Conservation (phyloP, 2,113 vertebrate genomes). For the Alectura lathami region DNA sequence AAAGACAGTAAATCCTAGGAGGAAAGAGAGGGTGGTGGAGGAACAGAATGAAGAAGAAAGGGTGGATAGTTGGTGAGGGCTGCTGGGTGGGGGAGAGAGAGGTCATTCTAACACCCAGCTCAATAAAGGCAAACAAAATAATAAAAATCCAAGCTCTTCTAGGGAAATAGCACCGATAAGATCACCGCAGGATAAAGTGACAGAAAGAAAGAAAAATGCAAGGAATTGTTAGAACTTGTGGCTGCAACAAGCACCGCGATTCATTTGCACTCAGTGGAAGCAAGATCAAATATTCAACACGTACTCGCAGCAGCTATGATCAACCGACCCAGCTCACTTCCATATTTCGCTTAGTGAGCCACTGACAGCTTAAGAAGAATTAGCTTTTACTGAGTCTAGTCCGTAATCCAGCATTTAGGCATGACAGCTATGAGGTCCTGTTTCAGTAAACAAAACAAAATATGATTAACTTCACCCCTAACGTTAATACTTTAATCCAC, state of each 20-base stretch:
- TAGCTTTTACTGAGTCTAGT: constrained; percentile 22
- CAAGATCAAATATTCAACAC: neutral
- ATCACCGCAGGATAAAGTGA: neutral
- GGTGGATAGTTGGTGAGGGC: neutral
- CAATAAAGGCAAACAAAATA: constrained; percentile 35
- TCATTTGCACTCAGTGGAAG: neutral
- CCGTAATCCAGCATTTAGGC: constrained; percentile 35
- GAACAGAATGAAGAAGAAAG: neutral
- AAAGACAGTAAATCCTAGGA: constrained; percentile 51
- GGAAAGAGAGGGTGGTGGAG: constrained; percentile 40
- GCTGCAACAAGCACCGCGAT: neutral
- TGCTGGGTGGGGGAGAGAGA: constrained; percentile 23
- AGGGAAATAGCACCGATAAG: constrained; percentile 25
- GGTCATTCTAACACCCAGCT: constrained; percentile 16
- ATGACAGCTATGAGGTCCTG: neutral
- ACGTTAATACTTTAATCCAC: neutral
- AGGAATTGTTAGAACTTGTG: constrained; percentile 41
- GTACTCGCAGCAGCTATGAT: neutral
- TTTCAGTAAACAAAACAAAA: constrained; percentile 41
- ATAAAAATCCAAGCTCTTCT: constrained; percentile 7
- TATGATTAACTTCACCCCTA: neutral
- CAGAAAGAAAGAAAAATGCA: constrained; percentile 34
- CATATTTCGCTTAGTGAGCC: neutral
- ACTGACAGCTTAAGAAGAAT: constrained; percentile 27
- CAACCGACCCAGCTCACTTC: neutral